phyloP scores from a whole-genome alignment of 2,888 invertebrate species.

The Phortica magna region DNA sequence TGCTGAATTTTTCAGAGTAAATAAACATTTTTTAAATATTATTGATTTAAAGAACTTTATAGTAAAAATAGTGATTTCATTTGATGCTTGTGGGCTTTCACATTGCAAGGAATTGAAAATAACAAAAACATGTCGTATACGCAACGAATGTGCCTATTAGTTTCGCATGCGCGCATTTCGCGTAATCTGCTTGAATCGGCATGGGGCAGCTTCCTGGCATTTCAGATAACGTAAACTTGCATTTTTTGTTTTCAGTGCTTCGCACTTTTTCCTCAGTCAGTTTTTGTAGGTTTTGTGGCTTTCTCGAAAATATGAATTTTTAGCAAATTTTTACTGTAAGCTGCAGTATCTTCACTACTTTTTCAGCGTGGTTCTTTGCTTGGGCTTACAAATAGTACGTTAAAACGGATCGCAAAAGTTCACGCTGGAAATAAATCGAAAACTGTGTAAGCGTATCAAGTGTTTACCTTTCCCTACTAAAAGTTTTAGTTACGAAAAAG shows the following conservation, averaged over 20 bases:
- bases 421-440: too few relatives aligned
- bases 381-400: too few relatives aligned
- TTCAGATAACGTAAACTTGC: not conserved
- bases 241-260: not conserved
- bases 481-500: too few relatives aligned
- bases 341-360: too few relatives aligned
- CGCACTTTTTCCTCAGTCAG: not conserved
- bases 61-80: not conserved
- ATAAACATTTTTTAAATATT: not conserved
- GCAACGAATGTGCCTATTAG: not conserved
- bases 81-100: too few relatives aligned
- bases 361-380: too few relatives aligned
- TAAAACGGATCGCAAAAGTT: too few relatives aligned
- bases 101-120: too few relatives aligned
- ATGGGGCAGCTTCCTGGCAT: not conserved
- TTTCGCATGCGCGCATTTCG: constrained; percentile 6
- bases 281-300: not conserved
- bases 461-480: too few relatives aligned
- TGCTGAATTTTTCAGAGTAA: not conserved
- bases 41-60: not conserved
- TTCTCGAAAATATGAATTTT: not conserved
- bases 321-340: too few relatives aligned
- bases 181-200: constrained; percentile 5
- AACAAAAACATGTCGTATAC: not conserved
- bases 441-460: too few relatives aligned